Evolutionary conservation across 2,113 vertebrate species (phyloP).

Genomic region (Eubucco bourcierii): DNA sequence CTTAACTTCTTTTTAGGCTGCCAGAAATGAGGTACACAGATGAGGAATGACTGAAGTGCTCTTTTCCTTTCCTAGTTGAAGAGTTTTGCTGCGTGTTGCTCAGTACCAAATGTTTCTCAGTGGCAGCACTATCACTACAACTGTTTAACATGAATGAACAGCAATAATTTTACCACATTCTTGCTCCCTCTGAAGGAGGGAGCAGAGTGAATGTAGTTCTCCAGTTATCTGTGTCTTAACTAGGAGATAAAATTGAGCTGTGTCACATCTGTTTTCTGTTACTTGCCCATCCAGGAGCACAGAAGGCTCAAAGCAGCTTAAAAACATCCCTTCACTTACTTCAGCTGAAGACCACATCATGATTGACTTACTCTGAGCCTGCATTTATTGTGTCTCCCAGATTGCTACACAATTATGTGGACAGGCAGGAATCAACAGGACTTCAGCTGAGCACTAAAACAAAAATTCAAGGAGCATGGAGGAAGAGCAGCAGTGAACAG

Average conservation of each 20-base stretch:
- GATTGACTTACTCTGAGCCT: not conserved
- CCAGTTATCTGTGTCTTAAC: not conserved
- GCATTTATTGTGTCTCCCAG: not conserved
- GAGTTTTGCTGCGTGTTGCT: not conserved
- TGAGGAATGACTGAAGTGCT: not conserved
- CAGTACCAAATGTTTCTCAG: too few relatives aligned
- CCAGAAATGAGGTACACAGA: not conserved
- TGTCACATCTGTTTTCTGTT: not conserved
- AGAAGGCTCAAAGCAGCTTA: not conserved
- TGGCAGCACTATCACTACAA: not conserved
- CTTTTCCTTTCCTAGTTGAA: not conserved
- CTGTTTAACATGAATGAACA: not conserved
- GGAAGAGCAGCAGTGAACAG: not conserved
- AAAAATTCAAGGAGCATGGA: not conserved
- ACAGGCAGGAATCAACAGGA: not conserved
- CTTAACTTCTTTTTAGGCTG: not conserved
- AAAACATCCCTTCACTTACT: not conserved
- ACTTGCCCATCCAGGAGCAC: not conserved
- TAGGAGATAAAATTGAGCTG: not conserved
- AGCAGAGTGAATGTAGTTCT: not conserved
- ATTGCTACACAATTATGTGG: not conserved
- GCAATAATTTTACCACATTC: not conserved
- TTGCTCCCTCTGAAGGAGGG: not conserved
- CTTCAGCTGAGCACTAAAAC: not conserved
- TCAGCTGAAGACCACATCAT: not conserved